Percentiles rank a stretch among this genome's conserved stretches.
Evolutionary conservation across 1,140 invertebrate genomes (phyloP).

Genomic region (Sitodiplosis mosellana): DNA sequence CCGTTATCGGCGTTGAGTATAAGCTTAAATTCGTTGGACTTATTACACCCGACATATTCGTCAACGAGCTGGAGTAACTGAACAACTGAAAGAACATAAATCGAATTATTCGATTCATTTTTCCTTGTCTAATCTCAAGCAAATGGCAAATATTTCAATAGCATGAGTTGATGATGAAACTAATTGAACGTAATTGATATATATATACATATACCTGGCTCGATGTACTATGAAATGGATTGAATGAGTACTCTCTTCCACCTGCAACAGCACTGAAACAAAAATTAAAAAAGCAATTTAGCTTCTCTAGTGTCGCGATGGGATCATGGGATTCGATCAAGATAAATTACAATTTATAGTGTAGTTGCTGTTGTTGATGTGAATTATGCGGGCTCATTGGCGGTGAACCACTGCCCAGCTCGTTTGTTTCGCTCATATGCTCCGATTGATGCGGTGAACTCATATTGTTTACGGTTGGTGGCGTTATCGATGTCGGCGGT

Average conservation of each 20-base stretch:
- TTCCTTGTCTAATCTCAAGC: too few species aligned
- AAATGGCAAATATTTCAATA: too few species aligned
- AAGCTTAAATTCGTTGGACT: constrained; percentile 78
- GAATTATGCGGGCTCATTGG: constrained; percentile 22
- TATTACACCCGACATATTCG: constrained; percentile 60
- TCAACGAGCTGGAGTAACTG: constrained; percentile 66
- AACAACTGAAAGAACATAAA: constrained; percentile 48
- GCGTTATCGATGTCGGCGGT: constrained; percentile 42
- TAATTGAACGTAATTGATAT: too few species aligned
- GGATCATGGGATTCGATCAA: background rate
- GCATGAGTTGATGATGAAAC: too few species aligned
- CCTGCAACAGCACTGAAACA: constrained; percentile 14
- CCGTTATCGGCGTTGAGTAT: constrained; percentile 62
- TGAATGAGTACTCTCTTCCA: constrained; percentile 44
- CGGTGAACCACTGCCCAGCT: constrained; percentile 15
- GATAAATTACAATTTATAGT: too few species aligned
- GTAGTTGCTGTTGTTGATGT: constrained; percentile 11
- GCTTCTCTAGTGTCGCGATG: constrained; percentile 1
- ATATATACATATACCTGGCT: too few species aligned
- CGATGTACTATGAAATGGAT: constrained; percentile 55
- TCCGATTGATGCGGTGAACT: constrained; percentile 22
- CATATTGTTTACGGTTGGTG: constrained; percentile 25
- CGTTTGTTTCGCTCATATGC: background rate
- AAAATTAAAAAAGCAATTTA: constrained; percentile 12
- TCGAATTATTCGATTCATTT: background rate